Base-by-base conservation (phyloP, 1,140 invertebrate species). In the Heliconius hermathena region DNA sequence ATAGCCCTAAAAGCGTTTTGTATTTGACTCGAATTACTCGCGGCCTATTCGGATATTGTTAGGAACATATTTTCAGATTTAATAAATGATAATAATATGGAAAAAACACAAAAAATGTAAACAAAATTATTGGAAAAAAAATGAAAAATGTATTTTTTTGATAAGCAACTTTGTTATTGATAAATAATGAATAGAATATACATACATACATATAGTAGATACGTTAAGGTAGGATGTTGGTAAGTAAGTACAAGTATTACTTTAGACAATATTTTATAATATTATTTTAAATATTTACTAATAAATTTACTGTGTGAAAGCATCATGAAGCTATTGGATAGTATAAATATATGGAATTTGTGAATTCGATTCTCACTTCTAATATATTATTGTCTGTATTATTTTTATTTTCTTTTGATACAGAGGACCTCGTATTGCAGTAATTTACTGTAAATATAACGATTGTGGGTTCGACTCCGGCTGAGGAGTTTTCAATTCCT, bases 11-110 rank as follows among this genome's bases (percentile, higher is more conserved):
- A 60, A 66, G 77, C 66, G 77, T 84, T 85, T 84, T 83, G 66
- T 84, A 84, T 82, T 84, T 84, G 80, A 85, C 84, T 85, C 83
- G 84, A 84, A 85, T 84, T 81, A 82, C 78, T 82, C 81, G 84
- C 82, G 84, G 84, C 84, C 84, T 85, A 85, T 85, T 82, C 78
- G 81, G 82, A 85, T 78, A 81, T 72, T 81, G 41, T 76, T 81
- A 81, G 57, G 76, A 70, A 74, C 54, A 72, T 80, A 76, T 80
- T 80, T 80, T 73, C 78, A 75, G 52, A 80, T 75, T 38, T 80
- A 76, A 60, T 66, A 41, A 74, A 78, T 46, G 36, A 73, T 26
- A 78, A 74, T 60, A 20, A 36, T 26, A 74, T 26, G 26, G 0
- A 29, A 66, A 66, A 66, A 26, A 66, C 22, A 66, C 60, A 71